Evolutionary conservation across 2,888 invertebrate genomes (phyloP).

Genomic region (Erebia palarica): DNA sequence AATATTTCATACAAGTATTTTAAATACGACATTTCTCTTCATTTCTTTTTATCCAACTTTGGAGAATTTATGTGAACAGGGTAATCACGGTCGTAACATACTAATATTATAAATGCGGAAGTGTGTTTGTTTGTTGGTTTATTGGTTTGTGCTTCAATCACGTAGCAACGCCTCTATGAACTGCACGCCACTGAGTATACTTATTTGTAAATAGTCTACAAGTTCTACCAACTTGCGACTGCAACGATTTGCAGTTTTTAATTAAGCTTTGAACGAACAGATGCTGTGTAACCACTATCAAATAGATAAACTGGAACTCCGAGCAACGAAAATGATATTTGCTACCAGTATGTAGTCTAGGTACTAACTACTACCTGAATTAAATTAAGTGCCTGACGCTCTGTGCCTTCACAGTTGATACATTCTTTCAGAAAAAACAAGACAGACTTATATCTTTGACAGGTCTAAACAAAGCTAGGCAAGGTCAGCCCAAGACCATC

Average conservation of each 20-base stretch:
- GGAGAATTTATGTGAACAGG: neutral
- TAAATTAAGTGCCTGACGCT: too few relatives aligned
- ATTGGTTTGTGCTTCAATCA: too few relatives aligned
- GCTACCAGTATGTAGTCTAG: too few relatives aligned
- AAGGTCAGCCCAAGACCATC: too few relatives aligned
- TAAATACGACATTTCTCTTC: neutral
- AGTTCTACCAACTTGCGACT: neutral
- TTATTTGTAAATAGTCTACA: neutral
- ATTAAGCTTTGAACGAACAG: constrained; percentile 4
- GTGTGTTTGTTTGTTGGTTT: too few relatives aligned
- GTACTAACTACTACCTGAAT: too few relatives aligned
- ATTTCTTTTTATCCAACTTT: neutral
- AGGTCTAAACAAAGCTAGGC: too few relatives aligned
- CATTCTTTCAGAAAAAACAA: too few relatives aligned
- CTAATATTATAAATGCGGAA: too few relatives aligned
- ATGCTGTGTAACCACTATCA: constrained; percentile 1
- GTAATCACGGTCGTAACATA: neutral
- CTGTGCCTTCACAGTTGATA: too few relatives aligned
- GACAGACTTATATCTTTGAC: too few relatives aligned
- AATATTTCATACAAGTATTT: neutral
- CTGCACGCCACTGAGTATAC: too few relatives aligned
- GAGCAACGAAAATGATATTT: neutral
- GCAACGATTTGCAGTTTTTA: constrained; percentile 4
- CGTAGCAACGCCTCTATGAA: neutral
- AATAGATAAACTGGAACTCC: neutral